A percentile compares a stretch with the other conserved stretches of the same genome.
Evolutionary conservation across 2,888 invertebrate species (phyloP).

Genomic region (Tribolium freemani): DNA sequence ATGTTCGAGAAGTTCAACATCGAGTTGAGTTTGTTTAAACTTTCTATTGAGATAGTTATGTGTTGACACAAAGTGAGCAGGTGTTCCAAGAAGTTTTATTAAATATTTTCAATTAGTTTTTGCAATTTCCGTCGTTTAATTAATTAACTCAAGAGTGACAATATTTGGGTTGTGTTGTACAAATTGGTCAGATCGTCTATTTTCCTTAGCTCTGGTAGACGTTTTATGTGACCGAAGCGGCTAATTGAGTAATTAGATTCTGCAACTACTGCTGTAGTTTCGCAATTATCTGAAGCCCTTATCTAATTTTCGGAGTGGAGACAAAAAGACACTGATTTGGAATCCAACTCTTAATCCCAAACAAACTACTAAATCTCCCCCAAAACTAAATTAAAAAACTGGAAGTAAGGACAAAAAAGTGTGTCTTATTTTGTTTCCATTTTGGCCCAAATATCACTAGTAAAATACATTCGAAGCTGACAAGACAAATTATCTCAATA

Average conservation of each 20-base stretch:
- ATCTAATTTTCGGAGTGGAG: not conserved
- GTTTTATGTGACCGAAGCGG: not conserved
- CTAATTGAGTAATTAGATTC: not conserved
- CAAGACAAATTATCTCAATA: constrained; percentile 7
- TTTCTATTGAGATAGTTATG: not conserved
- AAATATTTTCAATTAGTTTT: too few relatives aligned
- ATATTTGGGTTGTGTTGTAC: not conserved
- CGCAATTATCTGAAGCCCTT: not conserved
- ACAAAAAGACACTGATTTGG: not conserved
- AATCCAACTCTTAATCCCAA: not conserved
- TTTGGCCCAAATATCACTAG: not conserved
- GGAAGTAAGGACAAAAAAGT: not conserved
- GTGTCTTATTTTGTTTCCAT: not conserved
- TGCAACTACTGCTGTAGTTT: not conserved
- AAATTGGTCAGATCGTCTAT: not conserved
- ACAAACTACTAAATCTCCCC: too few relatives aligned
- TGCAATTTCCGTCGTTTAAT: too few relatives aligned
- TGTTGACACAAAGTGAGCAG: not conserved
- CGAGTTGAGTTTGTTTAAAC: not conserved
- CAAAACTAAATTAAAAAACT: not conserved
- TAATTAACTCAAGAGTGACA: not conserved
- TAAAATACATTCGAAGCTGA: not conserved
- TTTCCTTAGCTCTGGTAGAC: not conserved
- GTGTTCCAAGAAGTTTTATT: not conserved
- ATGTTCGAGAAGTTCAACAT: not conserved